A percentile compares a stretch with the other conserved stretches of the same genome.
phyloP scores from a whole-genome alignment of 1,140 invertebrate species.

The Halyomorpha halys region DNA sequence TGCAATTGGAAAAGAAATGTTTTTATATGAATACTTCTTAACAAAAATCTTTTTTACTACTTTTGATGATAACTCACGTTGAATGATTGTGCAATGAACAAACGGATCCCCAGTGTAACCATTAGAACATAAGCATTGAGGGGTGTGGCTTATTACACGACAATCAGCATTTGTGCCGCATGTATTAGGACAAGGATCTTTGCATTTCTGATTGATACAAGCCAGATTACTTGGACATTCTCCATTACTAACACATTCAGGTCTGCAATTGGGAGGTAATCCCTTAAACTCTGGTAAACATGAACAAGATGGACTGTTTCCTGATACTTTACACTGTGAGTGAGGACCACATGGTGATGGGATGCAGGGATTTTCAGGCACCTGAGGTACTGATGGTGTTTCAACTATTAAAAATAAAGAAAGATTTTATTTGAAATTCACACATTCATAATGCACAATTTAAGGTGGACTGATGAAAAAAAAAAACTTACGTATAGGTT shows the following conservation, averaged over 20 bases:
- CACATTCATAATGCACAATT: too few relatives aligned
- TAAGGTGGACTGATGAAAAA: neutral
- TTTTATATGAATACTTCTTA: neutral
- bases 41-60: conserved; percentile 9
- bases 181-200: conserved; percentile 52
- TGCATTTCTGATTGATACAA: conserved; percentile 56
- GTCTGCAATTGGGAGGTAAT: conserved; percentile 51
- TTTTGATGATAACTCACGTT: conserved; percentile 16
- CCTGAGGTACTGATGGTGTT: conserved; percentile 10
- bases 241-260: conserved; percentile 52
- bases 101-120: conserved; percentile 52
- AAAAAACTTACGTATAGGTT: conserved; percentile 40
- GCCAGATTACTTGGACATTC: conserved; percentile 50
- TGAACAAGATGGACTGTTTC: conserved; percentile 50
- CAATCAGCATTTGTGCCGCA: conserved; percentile 56
- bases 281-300: conserved; percentile 52
- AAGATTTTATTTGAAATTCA: neutral
- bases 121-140: conserved; percentile 48
- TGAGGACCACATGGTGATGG: conserved; percentile 62
- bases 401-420: conserved; percentile 32
- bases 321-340: conserved; percentile 49
- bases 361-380: conserved; percentile 45
- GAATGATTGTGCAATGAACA: conserved; percentile 41
- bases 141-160: conserved; percentile 52
- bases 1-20: conserved; percentile 21